Evolutionary conservation across 2,797 vertebrate genomes (phyloP).

Genomic region (Bryconaethiops microstoma): DNA sequence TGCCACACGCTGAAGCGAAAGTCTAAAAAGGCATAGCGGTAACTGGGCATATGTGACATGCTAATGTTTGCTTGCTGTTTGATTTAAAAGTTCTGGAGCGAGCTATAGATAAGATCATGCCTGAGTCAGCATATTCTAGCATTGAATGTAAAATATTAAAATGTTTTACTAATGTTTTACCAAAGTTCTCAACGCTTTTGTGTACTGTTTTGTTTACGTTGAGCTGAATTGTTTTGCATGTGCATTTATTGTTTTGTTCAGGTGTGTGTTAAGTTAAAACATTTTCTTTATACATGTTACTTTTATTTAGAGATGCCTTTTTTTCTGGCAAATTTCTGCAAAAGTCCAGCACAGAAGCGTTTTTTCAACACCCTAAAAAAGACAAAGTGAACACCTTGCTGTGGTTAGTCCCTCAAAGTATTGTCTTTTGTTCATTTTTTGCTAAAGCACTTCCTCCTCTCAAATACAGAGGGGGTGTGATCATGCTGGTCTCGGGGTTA

Average conservation of each 20-base stretch:
- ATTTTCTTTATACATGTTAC: constrained; percentile 29
- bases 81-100: constrained; percentile 45
- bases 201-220: constrained; percentile 45
- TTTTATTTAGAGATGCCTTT: constrained; percentile 22
- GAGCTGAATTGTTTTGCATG: constrained; percentile 9
- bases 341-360: constrained; percentile 6
- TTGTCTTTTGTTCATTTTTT: constrained; percentile 21
- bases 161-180: background rate
- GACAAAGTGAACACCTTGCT: background rate
- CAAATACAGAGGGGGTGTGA: background rate
- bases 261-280: constrained; percentile 44
- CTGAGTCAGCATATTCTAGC: constrained; percentile 7
- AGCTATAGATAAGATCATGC: constrained; percentile 57
- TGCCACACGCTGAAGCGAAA: constrained; percentile 78
- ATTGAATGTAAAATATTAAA: background rate
- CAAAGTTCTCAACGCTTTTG: constrained; percentile 40
- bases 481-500: constrained; percentile 18
- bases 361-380: background rate
- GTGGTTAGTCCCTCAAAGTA: background rate
- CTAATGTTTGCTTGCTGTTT: constrained; percentile 62
- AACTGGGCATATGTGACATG: constrained; percentile 66
- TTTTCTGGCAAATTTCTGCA: constrained; percentile 12
- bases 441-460: constrained; percentile 53
- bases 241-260: constrained; percentile 10
- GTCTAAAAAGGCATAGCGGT: constrained; percentile 65